phyloP scores from a whole-genome alignment of 2,797 vertebrate species.

The Cyclura pinguis region DNA sequence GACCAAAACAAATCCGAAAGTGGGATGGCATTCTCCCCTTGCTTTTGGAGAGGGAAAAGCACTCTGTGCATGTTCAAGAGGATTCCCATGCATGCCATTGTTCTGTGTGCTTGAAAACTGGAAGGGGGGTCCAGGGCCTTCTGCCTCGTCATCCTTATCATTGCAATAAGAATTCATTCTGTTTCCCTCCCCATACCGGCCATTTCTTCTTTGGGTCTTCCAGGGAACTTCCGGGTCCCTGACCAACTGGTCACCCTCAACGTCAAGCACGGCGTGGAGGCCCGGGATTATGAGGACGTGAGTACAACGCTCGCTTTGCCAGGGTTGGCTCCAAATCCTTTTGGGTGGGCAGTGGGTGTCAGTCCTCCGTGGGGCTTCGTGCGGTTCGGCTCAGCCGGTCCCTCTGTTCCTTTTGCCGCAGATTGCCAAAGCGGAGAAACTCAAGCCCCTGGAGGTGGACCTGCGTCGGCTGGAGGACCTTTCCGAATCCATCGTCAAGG shows the following conservation, averaged over 20 bases:
- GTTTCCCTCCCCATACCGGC: rapidly evolving
- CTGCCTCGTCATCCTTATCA: too few species aligned
- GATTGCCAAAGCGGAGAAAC: slow-evolving; percentile 53
- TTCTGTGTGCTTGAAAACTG: too few species aligned
- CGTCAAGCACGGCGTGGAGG: slow-evolving; percentile 62
- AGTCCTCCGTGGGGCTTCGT: too few species aligned
- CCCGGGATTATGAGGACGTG: slow-evolving; percentile 45
- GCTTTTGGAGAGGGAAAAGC: not conserved
- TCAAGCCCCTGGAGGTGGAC: slow-evolving; percentile 52
- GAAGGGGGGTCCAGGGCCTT: too few species aligned
- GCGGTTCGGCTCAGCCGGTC: not conserved
- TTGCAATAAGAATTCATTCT: too few species aligned
- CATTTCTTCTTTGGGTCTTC: not conserved
- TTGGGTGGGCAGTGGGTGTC: too few species aligned
- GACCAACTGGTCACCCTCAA: slow-evolving; percentile 58
- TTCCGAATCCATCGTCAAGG: slow-evolving; percentile 62
- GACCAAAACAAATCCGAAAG: too few species aligned
- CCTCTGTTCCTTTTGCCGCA: slow-evolving; percentile 24
- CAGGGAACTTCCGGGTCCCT: slow-evolving; percentile 41
- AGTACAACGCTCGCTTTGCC: not conserved
- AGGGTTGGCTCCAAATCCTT: not conserved
- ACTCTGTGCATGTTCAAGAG: not conserved
- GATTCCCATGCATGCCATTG: not conserved
- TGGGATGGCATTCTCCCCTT: too few species aligned
- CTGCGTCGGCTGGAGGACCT: slow-evolving; percentile 64